Evolutionary conservation across 2,113 vertebrate species (phyloP).

Genomic region (Anoura caudifer): DNA sequence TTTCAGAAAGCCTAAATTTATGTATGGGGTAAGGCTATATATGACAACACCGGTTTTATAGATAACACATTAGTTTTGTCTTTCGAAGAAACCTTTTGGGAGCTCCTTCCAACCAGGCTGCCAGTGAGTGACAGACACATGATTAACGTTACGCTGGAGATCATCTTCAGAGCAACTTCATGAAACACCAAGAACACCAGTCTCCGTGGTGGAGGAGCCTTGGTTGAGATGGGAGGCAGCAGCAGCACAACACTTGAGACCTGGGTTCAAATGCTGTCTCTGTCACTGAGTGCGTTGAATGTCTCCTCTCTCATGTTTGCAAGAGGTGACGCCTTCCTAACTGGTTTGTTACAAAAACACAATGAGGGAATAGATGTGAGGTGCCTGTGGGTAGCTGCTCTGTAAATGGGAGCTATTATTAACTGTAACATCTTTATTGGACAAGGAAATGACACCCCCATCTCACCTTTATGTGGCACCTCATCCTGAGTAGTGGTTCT

Average conservation of each 20-base stretch:
- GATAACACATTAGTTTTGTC: not conserved
- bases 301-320: not conserved
- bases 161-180: not conserved
- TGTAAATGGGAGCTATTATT: not conserved
- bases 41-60: not conserved
- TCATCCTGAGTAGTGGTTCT: not conserved
- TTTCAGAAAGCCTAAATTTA: not conserved
- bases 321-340: not conserved
- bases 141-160: not conserved
- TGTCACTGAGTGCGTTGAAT: not conserved
- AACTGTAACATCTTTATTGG: not conserved
- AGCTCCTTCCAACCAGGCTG: not conserved
- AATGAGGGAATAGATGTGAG: not conserved
- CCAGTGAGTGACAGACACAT: not conserved
- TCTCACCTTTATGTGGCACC: not conserved
- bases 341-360: not conserved
- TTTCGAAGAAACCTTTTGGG: not conserved
- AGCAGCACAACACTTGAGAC: not conserved
- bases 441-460: not conserved
- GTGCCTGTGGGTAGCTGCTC: not conserved
- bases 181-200: not conserved
- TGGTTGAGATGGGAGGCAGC: not conserved
- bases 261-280: not conserved
- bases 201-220: not conserved
- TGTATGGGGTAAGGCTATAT: not conserved